These are phyloP conservation scores for Cantharis rustica DNA, from an alignment of 2,888 invertebrate genomes.

Conservation along the genomic window DNA sequence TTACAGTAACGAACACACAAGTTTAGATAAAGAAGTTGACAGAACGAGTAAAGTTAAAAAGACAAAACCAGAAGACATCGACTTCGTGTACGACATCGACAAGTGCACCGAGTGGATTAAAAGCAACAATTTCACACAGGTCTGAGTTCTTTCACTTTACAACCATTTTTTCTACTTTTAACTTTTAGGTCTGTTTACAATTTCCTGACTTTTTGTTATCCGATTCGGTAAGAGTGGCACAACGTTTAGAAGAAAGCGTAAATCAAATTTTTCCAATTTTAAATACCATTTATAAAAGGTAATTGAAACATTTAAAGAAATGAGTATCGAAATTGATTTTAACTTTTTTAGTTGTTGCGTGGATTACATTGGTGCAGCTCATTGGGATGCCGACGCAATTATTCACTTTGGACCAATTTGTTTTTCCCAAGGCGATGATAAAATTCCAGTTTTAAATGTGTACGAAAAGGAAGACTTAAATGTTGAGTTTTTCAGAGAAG, in stretches of 20 bases:
- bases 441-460: conserved; percentile 77
- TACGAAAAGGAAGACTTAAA: conserved; percentile 68
- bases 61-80: conserved; percentile 50
- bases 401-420: conserved; percentile 93
- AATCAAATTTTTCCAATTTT: conserved; percentile 74
- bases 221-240: conserved; percentile 70
- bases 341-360: conserved; percentile 76
- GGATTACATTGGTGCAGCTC: conserved; percentile 88
- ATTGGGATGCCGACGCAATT: conserved; percentile 81
- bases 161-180: neutral
- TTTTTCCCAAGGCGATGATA: conserved; percentile 70
- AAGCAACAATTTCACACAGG: conserved; percentile 68
- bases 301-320: conserved; percentile 35
- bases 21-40: conserved; percentile 59
- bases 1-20: conserved; percentile 60
- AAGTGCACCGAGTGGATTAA: conserved; percentile 73
- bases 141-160: conserved; percentile 44
- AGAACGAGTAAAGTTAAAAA: conserved; percentile 27
- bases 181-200: conserved; percentile 81
- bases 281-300: conserved; percentile 91
- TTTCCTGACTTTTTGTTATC: conserved; percentile 83
- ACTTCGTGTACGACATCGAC: conserved; percentile 62
- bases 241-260: conserved; percentile 56
- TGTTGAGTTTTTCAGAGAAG: conserved; percentile 51
- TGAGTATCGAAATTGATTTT: neutral